These are phyloP conservation scores for Megamerina dolium DNA, from an alignment of 2,888 invertebrate species.

Conservation along the genomic window DNA sequence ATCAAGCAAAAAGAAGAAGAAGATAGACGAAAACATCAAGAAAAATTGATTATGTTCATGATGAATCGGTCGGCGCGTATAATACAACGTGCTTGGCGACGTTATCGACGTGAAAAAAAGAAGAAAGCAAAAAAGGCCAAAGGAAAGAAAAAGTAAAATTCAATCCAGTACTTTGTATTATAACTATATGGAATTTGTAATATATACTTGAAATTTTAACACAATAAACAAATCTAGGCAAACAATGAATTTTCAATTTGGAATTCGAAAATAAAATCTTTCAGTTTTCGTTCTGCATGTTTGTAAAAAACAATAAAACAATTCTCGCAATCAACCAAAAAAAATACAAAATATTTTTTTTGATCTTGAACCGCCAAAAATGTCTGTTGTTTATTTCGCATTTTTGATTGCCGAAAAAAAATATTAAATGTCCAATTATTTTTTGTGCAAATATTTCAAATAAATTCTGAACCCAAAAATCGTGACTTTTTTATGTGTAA, in stretches of 20 bases:
- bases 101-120: slow-evolving; percentile 29
- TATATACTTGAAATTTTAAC: too few species aligned
- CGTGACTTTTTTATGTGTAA: slow-evolving; percentile 20
- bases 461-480: slow-evolving; percentile 19
- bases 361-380: slow-evolving; percentile 22
- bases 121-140: slow-evolving; percentile 26
- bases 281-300: slow-evolving; percentile 21
- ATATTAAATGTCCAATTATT: slow-evolving; percentile 19
- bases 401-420: slow-evolving; percentile 21
- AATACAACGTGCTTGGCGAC: slow-evolving; percentile 40
- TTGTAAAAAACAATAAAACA: slow-evolving; percentile 26
- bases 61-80: slow-evolving; percentile 40
- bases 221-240: slow-evolving; percentile 12
- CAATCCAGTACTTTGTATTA: too few species aligned
- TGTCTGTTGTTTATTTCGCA: slow-evolving; percentile 21
- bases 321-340: slow-evolving; percentile 22
- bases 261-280: slow-evolving; percentile 13
- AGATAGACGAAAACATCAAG: slow-evolving; percentile 35
- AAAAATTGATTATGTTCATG: slow-evolving; percentile 36
- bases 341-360: slow-evolving; percentile 23
- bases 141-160: slow-evolving; percentile 20
- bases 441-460: slow-evolving; percentile 18
- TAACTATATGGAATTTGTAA: background rate
- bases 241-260: slow-evolving; percentile 15
- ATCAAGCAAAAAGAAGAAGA: slow-evolving; percentile 32